Base-by-base conservation (phyloP, 2,888 invertebrate genomes). In the Papilio demoleus region DNA sequence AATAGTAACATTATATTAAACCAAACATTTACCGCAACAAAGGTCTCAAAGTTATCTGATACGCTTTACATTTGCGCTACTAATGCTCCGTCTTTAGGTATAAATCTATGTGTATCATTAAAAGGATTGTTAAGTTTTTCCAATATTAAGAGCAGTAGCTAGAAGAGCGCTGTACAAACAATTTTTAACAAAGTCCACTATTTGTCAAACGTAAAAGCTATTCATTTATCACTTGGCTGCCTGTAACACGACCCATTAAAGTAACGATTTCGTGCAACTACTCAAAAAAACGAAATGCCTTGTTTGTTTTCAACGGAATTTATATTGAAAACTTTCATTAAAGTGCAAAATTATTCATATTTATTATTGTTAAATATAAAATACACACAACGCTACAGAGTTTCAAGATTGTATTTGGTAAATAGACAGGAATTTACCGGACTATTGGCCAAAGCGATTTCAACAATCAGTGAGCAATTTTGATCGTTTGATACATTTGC, bases 201-300 rank as follows among this genome's bases (percentile, higher is more conserved):
- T 63, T 63, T 63, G 31, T 63, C 62, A 47, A 47, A 63, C 22
- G 47, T 31, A 19, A 34, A 47, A 47, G 47, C 62, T 31, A 3
- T 6, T 47, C 45, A 63, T 63, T 63, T 42, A 36, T 63, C 47
- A 63, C 47, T 9, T 53, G 53, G 53, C 53, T 27, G 27, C 27
- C 31, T 53, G n/a, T 31, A 27, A 27, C 27, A 6, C 27, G 31
- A 53, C 53, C 53, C 53, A 53, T 53, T 53, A 53, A 53, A 31
- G 31, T n/a, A 31, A 31, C 27, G 27, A n/a, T 53, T 27, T 53
- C 53, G n/a, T 53, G 31, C n/a, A n/a, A 53, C 53, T 53, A n/a
- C 27, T 53, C 53, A 53, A 31, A n/a, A n/a, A 53, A 53, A 53
- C 53, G 53, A 31, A 53, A 53, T n/a, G n/a, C n/a, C 27, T 53